These are phyloP conservation scores for Tetranychus piercei DNA, from an alignment of 2,888 invertebrate genomes.

Conservation along the genomic window DNA sequence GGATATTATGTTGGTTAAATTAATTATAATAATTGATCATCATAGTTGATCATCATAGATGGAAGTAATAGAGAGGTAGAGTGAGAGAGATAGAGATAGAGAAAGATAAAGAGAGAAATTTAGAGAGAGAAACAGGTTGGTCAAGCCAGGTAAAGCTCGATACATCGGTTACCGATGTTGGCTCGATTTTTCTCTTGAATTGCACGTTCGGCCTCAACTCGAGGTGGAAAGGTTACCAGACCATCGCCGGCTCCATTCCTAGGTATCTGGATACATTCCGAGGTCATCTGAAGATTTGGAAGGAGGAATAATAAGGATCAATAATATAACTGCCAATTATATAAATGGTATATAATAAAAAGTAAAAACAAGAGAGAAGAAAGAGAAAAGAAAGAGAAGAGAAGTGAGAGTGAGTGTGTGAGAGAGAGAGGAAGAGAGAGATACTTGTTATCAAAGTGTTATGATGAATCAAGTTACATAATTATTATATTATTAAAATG, in stretches of 20 bases:
- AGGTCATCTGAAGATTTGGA: constrained; percentile 31
- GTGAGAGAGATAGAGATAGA: too few relatives aligned
- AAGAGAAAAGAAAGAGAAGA: too few relatives aligned
- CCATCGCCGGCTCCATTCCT: constrained; percentile 45
- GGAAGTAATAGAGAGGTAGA: too few relatives aligned
- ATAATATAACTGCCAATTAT: background rate
- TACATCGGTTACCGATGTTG: constrained; percentile 86
- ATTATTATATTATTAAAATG: too few relatives aligned
- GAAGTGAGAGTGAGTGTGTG: too few relatives aligned
- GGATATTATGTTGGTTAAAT: too few relatives aligned
- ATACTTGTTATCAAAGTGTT: too few relatives aligned
- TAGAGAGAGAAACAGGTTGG: background rate
- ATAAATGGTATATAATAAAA: background rate
- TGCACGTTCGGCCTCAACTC: constrained; percentile 74
- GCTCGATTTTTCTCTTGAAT: constrained; percentile 72
- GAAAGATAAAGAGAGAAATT: background rate
- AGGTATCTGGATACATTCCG: constrained; percentile 36
- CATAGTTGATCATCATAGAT: too few relatives aligned
- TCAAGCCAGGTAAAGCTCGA: constrained; percentile 56
- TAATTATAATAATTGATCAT: too few relatives aligned
- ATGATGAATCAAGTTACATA: too few relatives aligned
- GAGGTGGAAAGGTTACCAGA: constrained; percentile 82
- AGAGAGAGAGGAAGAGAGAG: too few relatives aligned
- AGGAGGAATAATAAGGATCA: constrained; percentile 4
- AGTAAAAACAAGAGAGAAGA: too few relatives aligned